These are phyloP conservation scores for Phyllostomus hastatus DNA, from an alignment of 2,113 vertebrate species.

Conservation along the genomic window DNA sequence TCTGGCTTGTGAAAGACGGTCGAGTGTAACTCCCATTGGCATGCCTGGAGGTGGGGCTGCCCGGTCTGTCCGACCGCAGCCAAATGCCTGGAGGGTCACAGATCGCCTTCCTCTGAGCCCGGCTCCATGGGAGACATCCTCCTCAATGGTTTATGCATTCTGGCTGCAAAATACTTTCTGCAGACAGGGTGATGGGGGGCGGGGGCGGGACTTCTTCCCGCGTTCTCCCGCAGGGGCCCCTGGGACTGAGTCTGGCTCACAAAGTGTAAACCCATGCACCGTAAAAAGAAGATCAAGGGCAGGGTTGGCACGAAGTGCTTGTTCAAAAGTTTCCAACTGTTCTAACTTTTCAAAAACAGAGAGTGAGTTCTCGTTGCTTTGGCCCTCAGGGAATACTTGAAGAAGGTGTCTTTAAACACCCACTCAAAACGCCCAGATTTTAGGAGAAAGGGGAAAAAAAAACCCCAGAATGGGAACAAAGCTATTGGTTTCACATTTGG, in stretches of 20 bases:
- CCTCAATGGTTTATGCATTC: constrained; percentile 59
- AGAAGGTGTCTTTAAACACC: constrained; percentile 58
- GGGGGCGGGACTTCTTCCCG: constrained; percentile 45
- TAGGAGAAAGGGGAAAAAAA: background rate
- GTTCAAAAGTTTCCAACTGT: constrained; percentile 64
- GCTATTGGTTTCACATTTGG: background rate
- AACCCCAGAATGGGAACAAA: background rate
- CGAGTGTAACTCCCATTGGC: constrained; percentile 10
- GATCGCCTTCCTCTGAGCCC: constrained; percentile 40
- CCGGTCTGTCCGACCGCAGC: background rate
- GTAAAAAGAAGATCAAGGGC: constrained; percentile 62
- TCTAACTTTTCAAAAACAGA: constrained; percentile 62
- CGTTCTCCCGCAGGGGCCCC: constrained; percentile 36
- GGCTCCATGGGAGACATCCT: constrained; percentile 59
- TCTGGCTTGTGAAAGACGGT: constrained; percentile 32
- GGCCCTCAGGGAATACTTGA: constrained; percentile 47
- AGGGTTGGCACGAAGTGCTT: constrained; percentile 45
- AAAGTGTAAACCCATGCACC: constrained; percentile 51
- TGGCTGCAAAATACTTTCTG: constrained; percentile 48
- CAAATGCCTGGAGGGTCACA: constrained; percentile 46
- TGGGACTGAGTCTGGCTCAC: constrained; percentile 56
- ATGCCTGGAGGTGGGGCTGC: background rate
- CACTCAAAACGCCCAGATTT: constrained; percentile 15
- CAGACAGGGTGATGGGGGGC: background rate
- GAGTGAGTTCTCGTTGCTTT: background rate